A percentile compares a stretch with the other conserved stretches of the same genome.
phyloP scores from a whole-genome alignment of 35 echinoderm and acorn worm species.

The Amphiura filiformis region DNA sequence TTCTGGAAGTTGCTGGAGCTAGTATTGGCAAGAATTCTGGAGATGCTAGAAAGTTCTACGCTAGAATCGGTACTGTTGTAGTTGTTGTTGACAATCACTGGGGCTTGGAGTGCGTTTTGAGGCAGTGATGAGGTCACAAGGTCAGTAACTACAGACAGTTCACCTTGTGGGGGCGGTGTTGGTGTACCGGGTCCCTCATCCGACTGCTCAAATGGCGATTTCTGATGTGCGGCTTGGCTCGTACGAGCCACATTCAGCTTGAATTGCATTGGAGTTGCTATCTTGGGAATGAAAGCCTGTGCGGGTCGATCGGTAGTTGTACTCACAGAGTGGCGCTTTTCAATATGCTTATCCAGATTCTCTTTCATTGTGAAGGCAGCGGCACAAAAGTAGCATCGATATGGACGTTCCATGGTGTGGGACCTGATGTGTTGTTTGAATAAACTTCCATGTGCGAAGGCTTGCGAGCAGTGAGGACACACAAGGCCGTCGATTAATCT shows the following conservation, averaged over 20 bases:
- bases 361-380: constrained; percentile 85
- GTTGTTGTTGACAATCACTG: neutral
- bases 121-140: constrained; percentile 23
- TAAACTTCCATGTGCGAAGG: constrained; percentile 67
- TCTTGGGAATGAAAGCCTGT: constrained; percentile 77
- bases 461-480: constrained; percentile 75
- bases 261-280: constrained; percentile 82
- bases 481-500: constrained; percentile 60
- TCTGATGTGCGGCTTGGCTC: neutral
- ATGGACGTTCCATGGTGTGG: constrained; percentile 84
- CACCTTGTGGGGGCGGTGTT: neutral
- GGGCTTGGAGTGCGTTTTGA: constrained; percentile 14
- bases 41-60: constrained; percentile 81
- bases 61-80: constrained; percentile 65
- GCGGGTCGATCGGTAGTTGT: constrained; percentile 1
- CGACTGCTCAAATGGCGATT: neutral
- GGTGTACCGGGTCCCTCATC: neutral
- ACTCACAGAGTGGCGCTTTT: constrained; percentile 55
- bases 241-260: constrained; percentile 62
- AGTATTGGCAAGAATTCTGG: constrained; percentile 89
- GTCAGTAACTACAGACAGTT: neutral
- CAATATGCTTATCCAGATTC: constrained; percentile 90
- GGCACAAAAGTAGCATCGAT: constrained; percentile 75
- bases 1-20: constrained; percentile 79
- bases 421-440: constrained; percentile 86